Percentiles rank a stretch among this genome's conserved stretches.
These are phyloP conservation scores for Procambarus virginalis DNA, from an alignment of 1,140 invertebrate species.

Conservation along the genomic window DNA sequence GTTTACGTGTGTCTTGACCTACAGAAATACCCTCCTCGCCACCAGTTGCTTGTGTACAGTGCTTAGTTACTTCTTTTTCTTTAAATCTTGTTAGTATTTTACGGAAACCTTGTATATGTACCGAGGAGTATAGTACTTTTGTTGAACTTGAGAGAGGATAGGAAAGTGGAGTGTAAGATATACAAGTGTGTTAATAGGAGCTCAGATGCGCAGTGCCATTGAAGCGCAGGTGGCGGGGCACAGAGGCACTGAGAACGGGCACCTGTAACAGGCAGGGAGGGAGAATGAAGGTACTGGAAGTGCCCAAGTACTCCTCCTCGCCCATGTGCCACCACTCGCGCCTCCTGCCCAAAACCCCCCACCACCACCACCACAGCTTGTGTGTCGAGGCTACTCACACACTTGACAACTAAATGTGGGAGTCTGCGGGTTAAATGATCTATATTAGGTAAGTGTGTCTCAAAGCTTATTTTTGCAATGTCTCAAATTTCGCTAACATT, in stretches of 20 bases:
- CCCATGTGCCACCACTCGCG: not conserved
- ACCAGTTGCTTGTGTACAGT: not conserved
- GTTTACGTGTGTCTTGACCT: not conserved
- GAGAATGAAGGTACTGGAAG: slow-evolving; percentile 1
- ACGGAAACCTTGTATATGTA: too few relatives aligned
- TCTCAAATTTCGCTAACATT: too few relatives aligned
- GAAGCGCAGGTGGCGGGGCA: not conserved
- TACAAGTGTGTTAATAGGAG: too few relatives aligned
- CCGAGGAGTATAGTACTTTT: too few relatives aligned
- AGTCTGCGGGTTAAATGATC: not conserved
- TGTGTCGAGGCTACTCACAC: not conserved
- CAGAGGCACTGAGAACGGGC: not conserved
- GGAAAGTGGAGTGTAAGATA: too few relatives aligned
- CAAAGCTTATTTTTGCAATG: too few relatives aligned
- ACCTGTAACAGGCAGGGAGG: not conserved
- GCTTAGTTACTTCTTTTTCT: not conserved
- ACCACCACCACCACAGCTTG: not conserved
- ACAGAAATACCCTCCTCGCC: not conserved
- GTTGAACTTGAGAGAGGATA: too few relatives aligned
- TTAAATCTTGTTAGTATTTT: not conserved
- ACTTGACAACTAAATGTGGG: slow-evolving; percentile 7
- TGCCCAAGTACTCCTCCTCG: not conserved
- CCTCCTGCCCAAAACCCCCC: not conserved
- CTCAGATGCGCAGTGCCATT: not conserved
- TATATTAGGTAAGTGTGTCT: not conserved